Conservation (phyloP, 2,888 invertebrate genomes). For the Blomia tropicalis region DNA sequence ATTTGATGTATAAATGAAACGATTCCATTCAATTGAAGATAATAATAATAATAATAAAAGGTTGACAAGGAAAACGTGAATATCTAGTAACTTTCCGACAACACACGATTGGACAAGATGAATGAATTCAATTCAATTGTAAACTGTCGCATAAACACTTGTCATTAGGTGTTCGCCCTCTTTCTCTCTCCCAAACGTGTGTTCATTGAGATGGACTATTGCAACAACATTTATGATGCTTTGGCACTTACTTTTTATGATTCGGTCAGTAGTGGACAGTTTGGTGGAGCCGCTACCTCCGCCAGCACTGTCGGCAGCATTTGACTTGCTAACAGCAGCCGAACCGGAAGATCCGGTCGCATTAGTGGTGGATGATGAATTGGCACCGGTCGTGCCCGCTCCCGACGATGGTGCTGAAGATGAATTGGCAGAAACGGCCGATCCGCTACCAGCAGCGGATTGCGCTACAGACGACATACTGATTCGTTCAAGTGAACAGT, state of each 20-base stretch:
- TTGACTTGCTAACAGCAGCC: neutral
- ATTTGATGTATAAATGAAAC: too few species aligned
- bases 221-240: too few species aligned
- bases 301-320: neutral
- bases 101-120: too few species aligned
- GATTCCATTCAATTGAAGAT: too few species aligned
- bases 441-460: neutral
- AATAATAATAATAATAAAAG: too few species aligned
- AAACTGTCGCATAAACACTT: too few species aligned
- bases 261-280: constrained; percentile 12
- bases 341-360: neutral
- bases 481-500: neutral
- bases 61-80: too few species aligned
- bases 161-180: too few species aligned
- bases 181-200: too few species aligned
- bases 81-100: too few species aligned
- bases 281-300: neutral
- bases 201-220: too few species aligned
- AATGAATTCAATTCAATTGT: too few species aligned
- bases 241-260: constrained; percentile 17
- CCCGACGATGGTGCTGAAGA: neutral
- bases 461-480: neutral
- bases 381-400: neutral
- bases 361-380: neutral
- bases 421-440: neutral